Evolutionary conservation across 2,797 vertebrate species (phyloP), one percentile per base, ranked within the genome.

Genomic region (Presbytis comata): DNA sequence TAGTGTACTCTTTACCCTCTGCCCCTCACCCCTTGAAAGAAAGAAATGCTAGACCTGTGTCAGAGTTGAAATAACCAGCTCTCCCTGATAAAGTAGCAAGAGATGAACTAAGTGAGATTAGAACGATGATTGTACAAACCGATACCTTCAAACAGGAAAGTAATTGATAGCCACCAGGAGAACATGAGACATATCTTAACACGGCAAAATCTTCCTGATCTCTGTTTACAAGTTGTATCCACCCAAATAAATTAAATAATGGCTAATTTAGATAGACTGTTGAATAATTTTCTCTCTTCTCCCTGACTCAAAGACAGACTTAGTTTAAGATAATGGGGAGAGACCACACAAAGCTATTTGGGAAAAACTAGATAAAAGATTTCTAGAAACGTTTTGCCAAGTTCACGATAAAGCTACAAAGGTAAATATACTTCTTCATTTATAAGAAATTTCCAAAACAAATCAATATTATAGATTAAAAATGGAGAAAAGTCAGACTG

Each of bases 401-500:
- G 39, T 92, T 90, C 41, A 91, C 21, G 93, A 70, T 74, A 67
- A 41, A 96, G 82, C 10, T n/a, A 85, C 9, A 53, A 86, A 83
- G 14, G 76, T 21, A 93, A 94, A 39, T 46, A 80, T 19, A 12
- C 22, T 36, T 6, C 11, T 55, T 41, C 81, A 19, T 53, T 82
- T 83, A 85, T 28, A 83, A 85, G 3, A 95, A 89, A 89, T 61
- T 91, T 91, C 70, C 53, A 9, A 36, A 72, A 75, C 33, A 50
- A 91, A 50, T 70, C 41, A 89, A 72, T 59, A 82, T 28, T 72
- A 89, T 55, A 94, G 16, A 89, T 83, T 64, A 83, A 96, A 92
- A 96, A 74, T 48, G 67, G 21, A 84, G 76, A 95, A 84, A 92
- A 84, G 26, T 86, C 30, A 70, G 55, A 39, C 39, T 74, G 41